A percentile compares a stretch with the other conserved stretches of the same genome.
phyloP scores from a whole-genome alignment of 2,797 vertebrate species.

The Astyanax mexicanus region DNA sequence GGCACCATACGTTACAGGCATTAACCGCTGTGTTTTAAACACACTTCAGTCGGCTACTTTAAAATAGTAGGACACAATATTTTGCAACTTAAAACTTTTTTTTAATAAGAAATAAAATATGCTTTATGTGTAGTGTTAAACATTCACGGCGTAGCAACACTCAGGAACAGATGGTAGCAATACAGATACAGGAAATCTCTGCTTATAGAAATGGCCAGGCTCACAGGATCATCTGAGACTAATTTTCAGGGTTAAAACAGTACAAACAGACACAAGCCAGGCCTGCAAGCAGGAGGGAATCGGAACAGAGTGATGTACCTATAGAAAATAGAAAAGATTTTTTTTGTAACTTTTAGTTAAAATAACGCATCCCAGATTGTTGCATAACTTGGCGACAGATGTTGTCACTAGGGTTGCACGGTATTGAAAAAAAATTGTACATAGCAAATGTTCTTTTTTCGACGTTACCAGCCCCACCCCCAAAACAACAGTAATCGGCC shows the following conservation, averaged over 20 bases:
- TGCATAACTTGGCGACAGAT: no score
- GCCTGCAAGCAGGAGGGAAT: not conserved
- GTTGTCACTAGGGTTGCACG: no score
- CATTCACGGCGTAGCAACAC: constrained; percentile 12
- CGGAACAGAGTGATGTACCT: not conserved
- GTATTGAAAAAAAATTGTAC: no score
- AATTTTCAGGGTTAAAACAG: constrained; percentile 23
- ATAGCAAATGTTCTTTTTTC: no score
- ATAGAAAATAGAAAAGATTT: no score
- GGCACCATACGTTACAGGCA: not conserved
- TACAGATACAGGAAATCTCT: constrained; percentile 31
- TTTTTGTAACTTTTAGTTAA: no score
- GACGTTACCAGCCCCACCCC: no score
- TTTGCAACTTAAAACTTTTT: constrained; percentile 32
- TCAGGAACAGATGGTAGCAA: constrained; percentile 33
- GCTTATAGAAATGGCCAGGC: constrained; percentile 22
- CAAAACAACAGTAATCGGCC: no score
- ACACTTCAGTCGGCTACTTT: constrained; percentile 3
- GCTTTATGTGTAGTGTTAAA: not conserved
- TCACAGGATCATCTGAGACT: constrained; percentile 22
- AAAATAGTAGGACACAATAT: constrained; percentile 4
- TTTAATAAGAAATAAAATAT: constrained; percentile 11
- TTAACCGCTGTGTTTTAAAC: not conserved
- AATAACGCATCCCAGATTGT: no score
- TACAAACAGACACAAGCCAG: not conserved